Evolutionary conservation across 2,797 vertebrate species (phyloP), one percentile per base, ranked within the genome.

Genomic region (Smutsia gigantea): DNA sequence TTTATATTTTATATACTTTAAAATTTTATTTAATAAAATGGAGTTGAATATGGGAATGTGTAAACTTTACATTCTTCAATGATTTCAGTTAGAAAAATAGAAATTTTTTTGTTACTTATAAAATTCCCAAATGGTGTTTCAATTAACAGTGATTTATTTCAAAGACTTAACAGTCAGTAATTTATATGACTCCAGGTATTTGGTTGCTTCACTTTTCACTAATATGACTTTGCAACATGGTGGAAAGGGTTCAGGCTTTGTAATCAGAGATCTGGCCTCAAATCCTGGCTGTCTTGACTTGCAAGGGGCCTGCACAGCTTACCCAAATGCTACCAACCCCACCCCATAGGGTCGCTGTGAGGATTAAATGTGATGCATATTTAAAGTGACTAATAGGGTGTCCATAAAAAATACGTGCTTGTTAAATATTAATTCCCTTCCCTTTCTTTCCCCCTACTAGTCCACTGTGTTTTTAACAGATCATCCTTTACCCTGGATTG

Each of bases 61-160:
- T 85, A 46, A 46, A 61, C 19, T n/a, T 86, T 19, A 78, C 15
- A 61, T 86, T n/a, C 23, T 89, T 88, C 7, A 11, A 7, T 37
- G 37, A 4, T 81, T 83, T 83, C 53, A 86, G 39, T 91, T n/a
- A 82, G 59, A 91, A 86, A 95, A 97, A 72, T 29, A 64, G 7
- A 88, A 27, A 46, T 46, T 46, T 46, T 68, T 79, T 64, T 81
- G 21, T 63, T 90, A n/a, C 49, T 87, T 87, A 25, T 14, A 34
- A 77, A 87, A 90, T 85, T 92, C 53, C 79, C 53, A 92, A 66
- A 29, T 89, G 17, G 55, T 53, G 2, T 85, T 87, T 77, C 9
- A 17, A 1, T 90, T n/a, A 49, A 46, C 13, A 39, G n/a, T 78
- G 61, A 66, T 74, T 68, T 69, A 31, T 51, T 74, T 87, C 25